Conservation (phyloP, 2,113 vertebrate genomes). For the Corythornis vintsioides region DNA sequence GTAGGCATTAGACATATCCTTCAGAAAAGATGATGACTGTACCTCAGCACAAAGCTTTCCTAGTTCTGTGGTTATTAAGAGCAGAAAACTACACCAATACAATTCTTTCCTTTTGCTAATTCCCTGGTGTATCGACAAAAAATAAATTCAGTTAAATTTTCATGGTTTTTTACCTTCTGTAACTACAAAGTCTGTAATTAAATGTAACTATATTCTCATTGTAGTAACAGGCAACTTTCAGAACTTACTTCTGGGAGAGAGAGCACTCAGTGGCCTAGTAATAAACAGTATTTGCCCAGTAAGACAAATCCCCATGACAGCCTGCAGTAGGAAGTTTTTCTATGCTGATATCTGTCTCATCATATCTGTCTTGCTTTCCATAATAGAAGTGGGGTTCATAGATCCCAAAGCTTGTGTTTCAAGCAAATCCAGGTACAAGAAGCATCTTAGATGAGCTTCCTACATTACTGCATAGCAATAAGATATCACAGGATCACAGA, state of each 20-base stretch:
- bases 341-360: neutral
- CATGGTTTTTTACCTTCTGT: neutral
- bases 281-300: neutral
- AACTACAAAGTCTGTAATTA: neutral
- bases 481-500: neutral
- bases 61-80: neutral
- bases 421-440: neutral
- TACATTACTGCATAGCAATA: neutral
- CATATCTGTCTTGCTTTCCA: neutral
- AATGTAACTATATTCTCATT: neutral
- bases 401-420: neutral
- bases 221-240: neutral
- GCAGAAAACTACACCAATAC: neutral
- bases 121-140: neutral
- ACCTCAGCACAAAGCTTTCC: neutral
- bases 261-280: neutral
- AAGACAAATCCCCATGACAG: neutral
- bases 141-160: neutral
- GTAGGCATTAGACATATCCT: neutral
- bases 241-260: neutral
- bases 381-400: neutral
- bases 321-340: neutral
- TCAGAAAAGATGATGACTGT: neutral
- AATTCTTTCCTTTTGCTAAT: neutral
- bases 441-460: neutral